Percentiles rank a stretch among this genome's conserved stretches.
phyloP scores from a whole-genome alignment of 2,888 invertebrate species.

The Hypena proboscidalis region DNA sequence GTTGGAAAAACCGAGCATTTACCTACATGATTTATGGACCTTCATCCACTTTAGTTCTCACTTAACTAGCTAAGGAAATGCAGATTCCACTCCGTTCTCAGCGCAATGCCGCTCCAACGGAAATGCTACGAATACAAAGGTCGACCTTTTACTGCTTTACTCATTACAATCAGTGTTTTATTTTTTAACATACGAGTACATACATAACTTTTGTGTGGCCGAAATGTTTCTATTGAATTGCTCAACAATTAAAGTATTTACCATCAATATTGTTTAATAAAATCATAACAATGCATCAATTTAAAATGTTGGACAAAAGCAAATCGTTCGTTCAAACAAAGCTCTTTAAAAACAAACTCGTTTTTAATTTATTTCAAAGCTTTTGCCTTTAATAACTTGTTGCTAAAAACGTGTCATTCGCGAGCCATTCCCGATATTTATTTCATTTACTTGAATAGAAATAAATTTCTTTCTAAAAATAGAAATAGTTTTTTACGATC shows the following conservation, averaged over 20 bases:
- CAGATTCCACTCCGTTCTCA: conserved; percentile 32
- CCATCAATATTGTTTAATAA: too few species aligned
- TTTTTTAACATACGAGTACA: too few species aligned
- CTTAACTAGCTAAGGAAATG: conserved; percentile 46
- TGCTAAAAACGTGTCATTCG: neutral
- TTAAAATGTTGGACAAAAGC: too few species aligned
- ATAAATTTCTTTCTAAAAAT: neutral
- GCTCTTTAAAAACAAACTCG: too few species aligned
- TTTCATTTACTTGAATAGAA: neutral
- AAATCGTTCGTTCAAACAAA: too few species aligned
- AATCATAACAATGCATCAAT: too few species aligned
- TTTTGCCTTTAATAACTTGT: neutral
- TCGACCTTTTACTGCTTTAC: neutral
- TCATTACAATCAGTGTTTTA: too few species aligned
- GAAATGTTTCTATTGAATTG: too few species aligned
- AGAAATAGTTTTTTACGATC: too few species aligned
- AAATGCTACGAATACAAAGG: conserved; percentile 13
- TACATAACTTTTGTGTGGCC: too few species aligned
- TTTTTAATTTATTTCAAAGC: too few species aligned
- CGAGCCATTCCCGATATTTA: neutral
- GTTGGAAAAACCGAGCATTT: conserved; percentile 33
- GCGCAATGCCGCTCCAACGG: conserved; percentile 31
- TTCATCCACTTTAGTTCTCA: conserved; percentile 39
- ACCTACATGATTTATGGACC: conserved; percentile 46
- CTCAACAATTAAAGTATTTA: too few species aligned